These are phyloP conservation scores for Apaloderma vittatum DNA, from an alignment of 2,113 vertebrate species.

Conservation along the genomic window DNA sequence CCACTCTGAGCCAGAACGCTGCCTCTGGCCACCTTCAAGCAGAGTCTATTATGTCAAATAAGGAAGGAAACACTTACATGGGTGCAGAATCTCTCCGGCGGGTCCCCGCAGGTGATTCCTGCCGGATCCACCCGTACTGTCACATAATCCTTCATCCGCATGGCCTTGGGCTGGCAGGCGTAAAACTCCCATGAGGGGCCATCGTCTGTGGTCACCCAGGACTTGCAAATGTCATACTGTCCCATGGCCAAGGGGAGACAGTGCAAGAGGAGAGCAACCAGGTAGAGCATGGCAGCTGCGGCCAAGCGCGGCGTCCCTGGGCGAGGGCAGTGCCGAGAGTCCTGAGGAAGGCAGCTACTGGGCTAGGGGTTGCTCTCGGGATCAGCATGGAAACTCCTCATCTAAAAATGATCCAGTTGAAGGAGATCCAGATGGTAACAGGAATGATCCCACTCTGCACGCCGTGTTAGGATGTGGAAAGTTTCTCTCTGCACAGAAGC, in stretches of 20 bases:
- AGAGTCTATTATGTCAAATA: background rate
- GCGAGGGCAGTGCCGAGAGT: conserved; percentile 51
- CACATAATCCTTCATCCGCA: conserved; percentile 92
- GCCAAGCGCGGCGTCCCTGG: conserved; percentile 46
- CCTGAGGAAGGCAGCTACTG: conserved; percentile 77
- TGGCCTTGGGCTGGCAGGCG: conserved; percentile 93
- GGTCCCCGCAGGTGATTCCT: conserved; percentile 94
- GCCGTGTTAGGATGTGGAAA: background rate
- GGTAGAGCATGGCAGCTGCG: conserved; percentile 86
- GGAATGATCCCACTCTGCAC: background rate
- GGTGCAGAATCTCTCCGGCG: conserved; percentile 95
- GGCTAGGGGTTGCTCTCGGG: conserved; percentile 75
- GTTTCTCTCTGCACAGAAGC: background rate
- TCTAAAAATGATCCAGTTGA: conserved; percentile 21
- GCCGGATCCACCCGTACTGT: conserved; percentile 92
- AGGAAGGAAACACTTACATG: conserved; percentile 86
- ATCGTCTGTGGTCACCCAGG: conserved; percentile 95
- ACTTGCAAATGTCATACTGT: conserved; percentile 97
- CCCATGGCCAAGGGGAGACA: conserved; percentile 85
- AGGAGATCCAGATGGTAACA: background rate
- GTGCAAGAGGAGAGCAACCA: conserved; percentile 84
- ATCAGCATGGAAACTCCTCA: conserved; percentile 86
- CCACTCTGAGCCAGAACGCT: background rate
- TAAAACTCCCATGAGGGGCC: conserved; percentile 96
- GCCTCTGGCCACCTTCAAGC: background rate